phyloP scores from a whole-genome alignment of 2,797 vertebrate species.

The Ctenochaetus hawaiiensis region DNA sequence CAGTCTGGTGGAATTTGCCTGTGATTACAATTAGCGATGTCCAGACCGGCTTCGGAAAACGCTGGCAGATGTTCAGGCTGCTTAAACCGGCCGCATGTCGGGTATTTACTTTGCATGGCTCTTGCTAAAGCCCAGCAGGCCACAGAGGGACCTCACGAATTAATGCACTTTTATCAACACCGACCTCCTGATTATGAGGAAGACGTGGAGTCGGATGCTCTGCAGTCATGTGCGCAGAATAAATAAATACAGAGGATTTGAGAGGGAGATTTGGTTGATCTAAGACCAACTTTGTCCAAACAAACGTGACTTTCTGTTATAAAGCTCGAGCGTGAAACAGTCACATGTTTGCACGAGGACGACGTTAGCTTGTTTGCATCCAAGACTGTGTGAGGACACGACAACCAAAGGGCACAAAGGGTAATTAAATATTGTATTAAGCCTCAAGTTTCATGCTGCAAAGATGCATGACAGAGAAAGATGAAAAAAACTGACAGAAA shows the following conservation, averaged over 20 bases:
- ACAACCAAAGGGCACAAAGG: slow-evolving; percentile 25
- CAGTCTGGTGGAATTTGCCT: slow-evolving; percentile 72
- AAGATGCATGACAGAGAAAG: not conserved
- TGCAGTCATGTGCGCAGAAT: slow-evolving; percentile 44
- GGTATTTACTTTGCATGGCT: slow-evolving; percentile 43
- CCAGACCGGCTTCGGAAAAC: slow-evolving; percentile 69
- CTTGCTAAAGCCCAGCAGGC: slow-evolving; percentile 27
- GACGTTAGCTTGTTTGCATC: slow-evolving; percentile 1
- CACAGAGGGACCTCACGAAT: slow-evolving; percentile 19
- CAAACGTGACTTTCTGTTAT: slow-evolving; percentile 23
- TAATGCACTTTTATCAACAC: slow-evolving; percentile 16
- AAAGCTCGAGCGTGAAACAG: slow-evolving; percentile 32
- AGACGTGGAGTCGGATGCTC: slow-evolving; percentile 31
- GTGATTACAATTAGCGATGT: slow-evolving; percentile 80
- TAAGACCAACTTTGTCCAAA: slow-evolving; percentile 33
- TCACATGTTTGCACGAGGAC: slow-evolving; percentile 33
- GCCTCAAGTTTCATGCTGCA: slow-evolving; percentile 17
- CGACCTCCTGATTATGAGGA: not conserved
- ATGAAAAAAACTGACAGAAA: not conserved
- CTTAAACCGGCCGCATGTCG: slow-evolving; percentile 37
- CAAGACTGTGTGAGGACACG: slow-evolving; percentile 13
- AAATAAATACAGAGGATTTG: not conserved
- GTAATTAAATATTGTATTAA: slow-evolving; percentile 35
- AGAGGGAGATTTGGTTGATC: slow-evolving; percentile 13
- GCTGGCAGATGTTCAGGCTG: slow-evolving; percentile 77